Evolutionary conservation across 2,797 vertebrate genomes (phyloP), one percentile per base, ranked within the genome.

Genomic region (Rhynchotus rufescens): DNA sequence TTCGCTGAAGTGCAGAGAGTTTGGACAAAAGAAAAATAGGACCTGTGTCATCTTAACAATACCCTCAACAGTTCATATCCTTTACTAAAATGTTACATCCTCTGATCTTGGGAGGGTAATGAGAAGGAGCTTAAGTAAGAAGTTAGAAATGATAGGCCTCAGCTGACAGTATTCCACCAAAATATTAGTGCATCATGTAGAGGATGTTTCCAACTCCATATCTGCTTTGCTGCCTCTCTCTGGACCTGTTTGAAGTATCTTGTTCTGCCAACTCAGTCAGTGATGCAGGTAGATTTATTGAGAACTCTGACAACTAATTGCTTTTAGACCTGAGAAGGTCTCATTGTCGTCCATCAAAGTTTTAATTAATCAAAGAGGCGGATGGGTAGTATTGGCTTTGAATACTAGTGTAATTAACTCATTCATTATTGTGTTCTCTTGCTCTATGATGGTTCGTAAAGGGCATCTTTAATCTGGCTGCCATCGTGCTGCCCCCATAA

Each of bases 291-390:
- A 84, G 86, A 94, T 93, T 91, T 94, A 93, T 62, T 75, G 91
- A 94, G 89, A 91, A 93, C 77, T 92, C 90, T 77, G 78, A 64
- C 91, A 40, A 95, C 96, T 96, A 97, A 97, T 96, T 89, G 89
- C 95, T 95, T 95, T 94, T 95, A 80, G 78, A 64, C 84, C 91
- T 77, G 88, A 96, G 94, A 93, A 94, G 59, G 91, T 91, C 87
- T 94, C 73, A 65, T 92, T 94, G 76, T 97, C 25, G 14, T 93
- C 93, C 69, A 7, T 96, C 90, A 92, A 89, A 94, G 90, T 96
- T 97, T 96, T 97, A 97, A 98, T 98, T 97, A 97, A 97, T 98
- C 96, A 97, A 78, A 94, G 91, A 3, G 3, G 92, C 97, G 97
- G 97, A 97, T 97, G 97, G 96, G 94, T 95, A 97, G 95, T 95